These are phyloP conservation scores for Crotalus horridus DNA, from an alignment of 2,113 vertebrate species.

Conservation along the genomic window DNA sequence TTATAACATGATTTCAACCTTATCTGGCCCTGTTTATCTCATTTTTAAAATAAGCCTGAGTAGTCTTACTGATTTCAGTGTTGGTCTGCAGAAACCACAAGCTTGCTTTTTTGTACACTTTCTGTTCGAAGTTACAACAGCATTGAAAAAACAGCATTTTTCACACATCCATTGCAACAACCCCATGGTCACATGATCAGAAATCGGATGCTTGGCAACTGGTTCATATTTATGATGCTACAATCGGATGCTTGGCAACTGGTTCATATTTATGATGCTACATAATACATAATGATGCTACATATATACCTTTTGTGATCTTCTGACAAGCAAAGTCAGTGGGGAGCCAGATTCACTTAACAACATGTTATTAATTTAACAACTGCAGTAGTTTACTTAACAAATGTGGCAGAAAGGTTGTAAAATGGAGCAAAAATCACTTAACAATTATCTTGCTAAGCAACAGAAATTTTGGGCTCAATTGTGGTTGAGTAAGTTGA, in stretches of 20 bases:
- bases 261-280: background rate
- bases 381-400: background rate
- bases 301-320: background rate
- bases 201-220: background rate
- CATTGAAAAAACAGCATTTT: background rate
- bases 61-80: background rate
- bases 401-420: background rate
- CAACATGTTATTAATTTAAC: background rate
- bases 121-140: background rate
- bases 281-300: no score
- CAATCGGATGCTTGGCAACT: background rate
- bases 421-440: background rate
- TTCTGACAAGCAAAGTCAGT: background rate
- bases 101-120: background rate
- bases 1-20: background rate
- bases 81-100: constrained; percentile 22
- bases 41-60: constrained; percentile 5
- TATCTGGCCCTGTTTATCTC: background rate
- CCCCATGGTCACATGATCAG: background rate
- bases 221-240: background rate
- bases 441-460: background rate
- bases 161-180: background rate
- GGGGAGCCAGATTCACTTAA: background rate
- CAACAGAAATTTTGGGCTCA: background rate
- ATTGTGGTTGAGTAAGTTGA: background rate